These are phyloP conservation scores for Danio albolineatus DNA, from an alignment of 2,797 vertebrate genomes.

Conservation along the genomic window DNA sequence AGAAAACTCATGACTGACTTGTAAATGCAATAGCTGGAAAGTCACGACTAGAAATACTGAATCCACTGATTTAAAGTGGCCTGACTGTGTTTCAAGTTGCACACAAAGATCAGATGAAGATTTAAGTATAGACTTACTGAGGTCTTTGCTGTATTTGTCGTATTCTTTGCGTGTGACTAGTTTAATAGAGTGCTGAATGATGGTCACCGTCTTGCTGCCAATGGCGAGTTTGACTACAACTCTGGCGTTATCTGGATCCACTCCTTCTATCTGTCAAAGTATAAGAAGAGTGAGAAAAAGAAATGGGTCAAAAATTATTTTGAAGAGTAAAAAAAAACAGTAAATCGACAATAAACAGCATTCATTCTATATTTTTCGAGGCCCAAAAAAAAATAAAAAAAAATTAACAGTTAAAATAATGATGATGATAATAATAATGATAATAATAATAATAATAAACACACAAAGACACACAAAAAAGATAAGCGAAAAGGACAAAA, in stretches of 20 bases:
- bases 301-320: neutral
- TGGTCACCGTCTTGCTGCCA: slow-evolving; percentile 76
- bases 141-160: slow-evolving; percentile 81
- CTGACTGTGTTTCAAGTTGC: neutral
- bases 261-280: slow-evolving; percentile 81
- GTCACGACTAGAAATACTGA: neutral
- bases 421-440: too few relatives aligned
- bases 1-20: neutral
- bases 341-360: too few relatives aligned
- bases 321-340: too few relatives aligned
- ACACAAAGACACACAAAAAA: too few relatives aligned
- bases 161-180: slow-evolving; percentile 85
- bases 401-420: too few relatives aligned
- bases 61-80: neutral
- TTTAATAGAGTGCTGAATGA: slow-evolving; percentile 84
- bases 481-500: too few relatives aligned
- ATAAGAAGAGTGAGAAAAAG: neutral
- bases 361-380: too few relatives aligned
- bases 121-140: slow-evolving; percentile 78
- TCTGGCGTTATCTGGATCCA: slow-evolving; percentile 88
- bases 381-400: too few relatives aligned
- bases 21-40: neutral
- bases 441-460: too few relatives aligned
- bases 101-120: neutral
- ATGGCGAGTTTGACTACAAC: slow-evolving; percentile 85